phyloP scores from a whole-genome alignment of 2,797 vertebrate genomes.

The Micromesistius poutassou region DNA sequence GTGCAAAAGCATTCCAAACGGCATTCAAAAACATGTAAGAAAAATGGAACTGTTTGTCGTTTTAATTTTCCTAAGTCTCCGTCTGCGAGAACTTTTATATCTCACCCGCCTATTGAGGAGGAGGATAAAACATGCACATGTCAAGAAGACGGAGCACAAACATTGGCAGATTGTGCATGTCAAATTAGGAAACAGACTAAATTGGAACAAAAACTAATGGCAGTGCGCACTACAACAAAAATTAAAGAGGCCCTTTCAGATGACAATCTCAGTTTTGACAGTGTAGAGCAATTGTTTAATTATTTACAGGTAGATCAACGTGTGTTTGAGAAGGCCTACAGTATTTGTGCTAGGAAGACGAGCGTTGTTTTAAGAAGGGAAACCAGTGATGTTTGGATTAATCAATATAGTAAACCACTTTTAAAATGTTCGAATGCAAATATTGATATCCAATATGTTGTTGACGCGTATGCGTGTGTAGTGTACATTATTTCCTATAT shows the following conservation, averaged over 20 bases:
- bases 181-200: no score
- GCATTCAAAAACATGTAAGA: no score
- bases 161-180: no score
- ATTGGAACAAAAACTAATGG: neutral
- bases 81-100: no score
- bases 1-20: no score
- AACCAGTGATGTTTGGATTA: constrained; percentile 13
- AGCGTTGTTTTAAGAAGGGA: constrained; percentile 5
- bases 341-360: neutral
- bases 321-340: constrained; percentile 8
- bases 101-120: no score
- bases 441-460: constrained; percentile 26
- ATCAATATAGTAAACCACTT: constrained; percentile 19
- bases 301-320: constrained; percentile 12
- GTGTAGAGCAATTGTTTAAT: constrained; percentile 13
- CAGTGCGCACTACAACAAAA: no score
- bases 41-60: no score
- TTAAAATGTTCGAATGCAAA: constrained; percentile 32
- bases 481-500: constrained; percentile 35
- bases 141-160: neutral
- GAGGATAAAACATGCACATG: neutral
- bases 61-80: no score
- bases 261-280: no score
- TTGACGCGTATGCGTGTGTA: constrained; percentile 30
- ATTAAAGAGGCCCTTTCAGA: no score